phyloP scores from a whole-genome alignment of 2,113 vertebrate genomes.

The Erythrolamprus reginae region DNA sequence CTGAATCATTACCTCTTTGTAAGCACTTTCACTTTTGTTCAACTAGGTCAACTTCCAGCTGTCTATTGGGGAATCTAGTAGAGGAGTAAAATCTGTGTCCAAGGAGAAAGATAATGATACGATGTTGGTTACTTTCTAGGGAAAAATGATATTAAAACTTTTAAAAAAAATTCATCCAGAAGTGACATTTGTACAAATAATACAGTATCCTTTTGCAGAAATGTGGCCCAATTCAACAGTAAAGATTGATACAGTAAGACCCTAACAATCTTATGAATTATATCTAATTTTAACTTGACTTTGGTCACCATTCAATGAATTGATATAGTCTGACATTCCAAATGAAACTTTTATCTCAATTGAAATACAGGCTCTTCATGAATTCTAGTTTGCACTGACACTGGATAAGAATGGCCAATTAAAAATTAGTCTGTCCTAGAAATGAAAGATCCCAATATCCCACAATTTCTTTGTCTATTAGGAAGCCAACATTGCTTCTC shows the following conservation, averaged over 20 bases:
- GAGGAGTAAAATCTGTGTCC: background rate
- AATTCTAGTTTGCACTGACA: background rate
- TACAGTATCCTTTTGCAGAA: background rate
- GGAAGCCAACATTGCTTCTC: background rate
- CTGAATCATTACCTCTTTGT: background rate
- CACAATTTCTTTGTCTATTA: background rate
- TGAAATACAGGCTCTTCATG: background rate
- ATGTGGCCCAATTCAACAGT: background rate
- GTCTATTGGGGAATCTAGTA: background rate
- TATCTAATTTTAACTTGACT: background rate
- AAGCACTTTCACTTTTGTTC: background rate
- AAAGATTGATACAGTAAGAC: background rate
- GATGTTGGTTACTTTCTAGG: background rate
- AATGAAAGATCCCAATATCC: background rate
- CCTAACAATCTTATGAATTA: background rate
- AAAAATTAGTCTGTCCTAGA: background rate
- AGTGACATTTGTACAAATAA: background rate
- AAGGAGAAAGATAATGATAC: background rate
- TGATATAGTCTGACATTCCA: background rate
- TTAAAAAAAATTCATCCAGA: background rate
- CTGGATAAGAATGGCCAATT: background rate
- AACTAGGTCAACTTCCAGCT: background rate
- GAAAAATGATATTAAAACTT: background rate
- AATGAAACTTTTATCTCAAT: background rate
- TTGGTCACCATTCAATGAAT: background rate